These are phyloP conservation scores for Kryptopterus vitreolus DNA, from an alignment of 2,797 vertebrate species.

Conservation along the genomic window DNA sequence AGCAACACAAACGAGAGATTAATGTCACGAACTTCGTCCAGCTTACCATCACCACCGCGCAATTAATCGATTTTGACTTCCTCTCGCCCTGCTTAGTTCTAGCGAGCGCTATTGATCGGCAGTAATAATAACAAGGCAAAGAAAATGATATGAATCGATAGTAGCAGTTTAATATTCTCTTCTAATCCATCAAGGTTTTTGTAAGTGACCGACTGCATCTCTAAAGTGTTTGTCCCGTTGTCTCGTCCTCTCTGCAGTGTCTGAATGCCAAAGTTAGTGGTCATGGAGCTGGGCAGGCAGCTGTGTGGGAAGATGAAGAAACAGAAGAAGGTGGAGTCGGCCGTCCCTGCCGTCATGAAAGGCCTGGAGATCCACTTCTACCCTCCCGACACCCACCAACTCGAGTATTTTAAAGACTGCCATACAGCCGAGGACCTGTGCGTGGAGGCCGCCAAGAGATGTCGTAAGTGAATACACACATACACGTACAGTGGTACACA, in stretches of 20 bases:
- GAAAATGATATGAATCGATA: not conserved
- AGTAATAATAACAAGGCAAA: not conserved
- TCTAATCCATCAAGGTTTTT: not conserved
- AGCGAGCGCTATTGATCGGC: not conserved
- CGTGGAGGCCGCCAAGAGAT: conserved; percentile 83
- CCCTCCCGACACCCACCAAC: conserved; percentile 71
- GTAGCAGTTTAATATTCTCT: not conserved
- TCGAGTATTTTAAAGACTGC: conserved; percentile 76
- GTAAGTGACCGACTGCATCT: not conserved
- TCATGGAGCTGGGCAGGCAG: conserved; percentile 89
- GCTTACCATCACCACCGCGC: not conserved
- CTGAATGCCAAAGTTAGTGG: conserved; percentile 81
- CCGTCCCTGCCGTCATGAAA: conserved; percentile 66
- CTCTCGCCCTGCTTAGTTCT: not conserved
- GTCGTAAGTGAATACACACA: conserved; percentile 74
- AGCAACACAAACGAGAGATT: not conserved
- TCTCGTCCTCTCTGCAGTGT: conserved; percentile 68
- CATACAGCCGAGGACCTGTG: conserved; percentile 87
- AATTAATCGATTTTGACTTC: not conserved
- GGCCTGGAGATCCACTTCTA: conserved; percentile 90
- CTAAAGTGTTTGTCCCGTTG: not conserved
- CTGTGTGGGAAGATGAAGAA: conserved; percentile 95
- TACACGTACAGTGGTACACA: too few species aligned
- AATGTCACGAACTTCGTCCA: not conserved
- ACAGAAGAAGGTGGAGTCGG: conserved; percentile 75